Percentiles rank a stretch among this genome's conserved stretches.
These are phyloP conservation scores for Girardinus metallicus DNA, from an alignment of 2,797 vertebrate genomes.

Conservation along the genomic window DNA sequence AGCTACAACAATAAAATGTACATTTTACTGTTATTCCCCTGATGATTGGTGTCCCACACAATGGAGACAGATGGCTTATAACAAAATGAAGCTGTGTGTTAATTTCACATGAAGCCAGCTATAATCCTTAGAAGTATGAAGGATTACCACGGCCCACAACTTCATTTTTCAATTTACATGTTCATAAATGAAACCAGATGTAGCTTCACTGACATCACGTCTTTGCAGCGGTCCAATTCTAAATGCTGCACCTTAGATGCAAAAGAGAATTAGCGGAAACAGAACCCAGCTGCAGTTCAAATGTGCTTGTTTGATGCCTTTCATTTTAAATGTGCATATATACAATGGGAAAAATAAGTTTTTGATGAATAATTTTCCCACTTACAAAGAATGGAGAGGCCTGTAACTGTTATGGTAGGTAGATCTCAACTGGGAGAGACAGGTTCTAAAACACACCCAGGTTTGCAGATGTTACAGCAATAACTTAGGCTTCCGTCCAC, in stretches of 20 bases:
- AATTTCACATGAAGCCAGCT: constrained; percentile 28
- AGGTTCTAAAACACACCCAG: background rate
- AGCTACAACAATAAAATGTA: background rate
- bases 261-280: background rate
- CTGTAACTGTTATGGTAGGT: background rate
- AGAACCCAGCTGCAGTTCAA: background rate
- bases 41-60: constrained; percentile 21
- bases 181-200: constrained; percentile 38
- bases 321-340: background rate
- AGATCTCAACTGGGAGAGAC: background rate
- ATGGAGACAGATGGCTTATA: constrained; percentile 17
- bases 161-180: constrained; percentile 44
- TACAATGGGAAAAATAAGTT: background rate
- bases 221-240: constrained; percentile 8
- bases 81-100: constrained; percentile 31
- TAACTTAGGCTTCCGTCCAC: no score
- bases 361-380: background rate
- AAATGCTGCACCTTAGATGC: background rate
- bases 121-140: constrained; percentile 48
- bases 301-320: background rate
- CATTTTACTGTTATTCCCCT: background rate
- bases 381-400: background rate
- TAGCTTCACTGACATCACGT: constrained; percentile 13
- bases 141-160: constrained; percentile 42
- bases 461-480: no score